Evolutionary conservation across 2,797 vertebrate genomes (phyloP).

Genomic region (Sebastes hubbsi): DNA sequence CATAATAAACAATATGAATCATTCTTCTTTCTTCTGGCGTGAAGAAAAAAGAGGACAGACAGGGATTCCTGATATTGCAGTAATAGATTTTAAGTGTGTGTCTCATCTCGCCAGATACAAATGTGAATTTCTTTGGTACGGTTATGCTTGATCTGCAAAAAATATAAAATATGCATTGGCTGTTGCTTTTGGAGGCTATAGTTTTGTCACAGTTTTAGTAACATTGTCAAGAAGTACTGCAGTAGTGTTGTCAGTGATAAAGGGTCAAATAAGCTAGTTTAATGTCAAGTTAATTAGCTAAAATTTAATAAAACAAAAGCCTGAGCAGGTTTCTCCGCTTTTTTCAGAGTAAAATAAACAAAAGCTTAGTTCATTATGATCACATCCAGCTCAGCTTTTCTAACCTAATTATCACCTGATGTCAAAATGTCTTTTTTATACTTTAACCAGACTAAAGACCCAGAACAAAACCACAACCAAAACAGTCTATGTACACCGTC

Average conservation of each 20-base stretch:
- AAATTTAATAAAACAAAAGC: not conserved
- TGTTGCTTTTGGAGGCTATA: not conserved
- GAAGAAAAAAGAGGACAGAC: not conserved
- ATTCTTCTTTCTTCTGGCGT: conserved; percentile 10
- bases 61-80: conserved; percentile 13
- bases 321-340: not conserved
- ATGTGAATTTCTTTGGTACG: conserved; percentile 41
- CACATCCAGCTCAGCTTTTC: not conserved
- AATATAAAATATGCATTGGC: not conserved
- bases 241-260: not conserved
- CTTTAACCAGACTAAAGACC: not conserved
- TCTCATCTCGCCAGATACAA: conserved; percentile 6
- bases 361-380: not conserved
- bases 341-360: not conserved
- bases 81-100: conserved; percentile 19
- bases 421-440: not conserved
- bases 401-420: not conserved
- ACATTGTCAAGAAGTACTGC: not conserved
- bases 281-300: not conserved
- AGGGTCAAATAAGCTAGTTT: not conserved
- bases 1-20: conserved; percentile 44
- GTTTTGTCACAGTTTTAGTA: conserved; percentile 9
- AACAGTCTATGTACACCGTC: not conserved
- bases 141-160: conserved; percentile 35
- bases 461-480: not conserved